These are phyloP conservation scores for Oophaga sylvatica DNA, from an alignment of 2,797 vertebrate genomes.

Conservation along the genomic window DNA sequence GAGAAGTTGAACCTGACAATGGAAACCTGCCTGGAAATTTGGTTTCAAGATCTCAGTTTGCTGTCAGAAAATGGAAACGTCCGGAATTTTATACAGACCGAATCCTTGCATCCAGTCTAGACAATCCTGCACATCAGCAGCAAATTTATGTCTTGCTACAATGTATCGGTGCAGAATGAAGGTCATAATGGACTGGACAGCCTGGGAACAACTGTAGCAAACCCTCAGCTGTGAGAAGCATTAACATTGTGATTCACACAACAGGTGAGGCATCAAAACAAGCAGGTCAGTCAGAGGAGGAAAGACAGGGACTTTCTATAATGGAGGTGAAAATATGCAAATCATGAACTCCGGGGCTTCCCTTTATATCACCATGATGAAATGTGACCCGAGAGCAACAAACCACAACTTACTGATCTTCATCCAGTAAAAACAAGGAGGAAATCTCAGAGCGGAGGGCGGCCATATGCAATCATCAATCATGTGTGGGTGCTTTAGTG, in stretches of 20 bases:
- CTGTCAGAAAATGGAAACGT: too few species aligned
- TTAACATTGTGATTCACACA: background rate
- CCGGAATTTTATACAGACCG: too few species aligned
- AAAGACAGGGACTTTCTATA: slow-evolving; percentile 41
- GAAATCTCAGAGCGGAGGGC: background rate
- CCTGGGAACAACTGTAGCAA: background rate
- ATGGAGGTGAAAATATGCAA: background rate
- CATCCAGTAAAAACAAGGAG: background rate
- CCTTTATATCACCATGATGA: background rate
- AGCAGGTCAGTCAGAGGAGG: background rate
- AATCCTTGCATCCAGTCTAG: background rate
- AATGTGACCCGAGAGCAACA: slow-evolving; percentile 17
- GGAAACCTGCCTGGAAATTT: too few species aligned
- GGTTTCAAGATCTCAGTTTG: too few species aligned
- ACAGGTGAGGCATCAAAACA: slow-evolving; percentile 30
- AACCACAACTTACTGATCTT: slow-evolving; percentile 6
- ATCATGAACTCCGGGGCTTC: slow-evolving; percentile 30
- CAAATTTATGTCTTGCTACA: background rate
- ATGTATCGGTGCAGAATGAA: background rate
- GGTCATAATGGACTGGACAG: background rate
- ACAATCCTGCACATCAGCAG: background rate
- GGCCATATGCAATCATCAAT: background rate
- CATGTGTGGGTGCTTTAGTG: background rate
- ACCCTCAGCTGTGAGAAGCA: background rate
- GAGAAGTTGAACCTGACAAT: too few species aligned